Conservation (phyloP, 2,113 vertebrate species). For the Cheirogaleus medius region DNA sequence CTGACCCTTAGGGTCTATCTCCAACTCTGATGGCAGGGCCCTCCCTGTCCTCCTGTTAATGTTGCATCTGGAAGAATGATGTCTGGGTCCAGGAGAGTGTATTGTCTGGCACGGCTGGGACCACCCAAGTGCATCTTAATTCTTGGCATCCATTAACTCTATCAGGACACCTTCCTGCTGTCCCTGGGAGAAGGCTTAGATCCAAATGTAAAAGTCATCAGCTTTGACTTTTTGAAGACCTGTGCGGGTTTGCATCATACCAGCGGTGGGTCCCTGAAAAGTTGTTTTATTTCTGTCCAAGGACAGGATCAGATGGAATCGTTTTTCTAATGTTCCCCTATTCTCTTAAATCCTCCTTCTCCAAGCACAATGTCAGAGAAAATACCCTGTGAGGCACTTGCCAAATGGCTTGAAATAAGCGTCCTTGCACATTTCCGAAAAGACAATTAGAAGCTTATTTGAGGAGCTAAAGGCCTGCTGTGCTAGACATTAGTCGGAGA, state of each 20-base stretch:
- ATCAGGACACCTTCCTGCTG: background rate
- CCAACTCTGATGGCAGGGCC: background rate
- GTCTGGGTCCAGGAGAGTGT: background rate
- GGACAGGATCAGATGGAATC: background rate
- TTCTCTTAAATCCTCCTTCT: slow-evolving; percentile 50
- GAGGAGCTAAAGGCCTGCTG: slow-evolving; percentile 71
- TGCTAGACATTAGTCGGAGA: slow-evolving; percentile 43
- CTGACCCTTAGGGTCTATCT: background rate
- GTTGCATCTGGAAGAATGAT: background rate
- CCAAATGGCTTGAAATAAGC: slow-evolving; percentile 68
- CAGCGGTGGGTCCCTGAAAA: background rate
- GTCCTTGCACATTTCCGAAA: slow-evolving; percentile 58
- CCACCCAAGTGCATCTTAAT: background rate
- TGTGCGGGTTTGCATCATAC: background rate
- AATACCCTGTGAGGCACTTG: slow-evolving; percentile 56
- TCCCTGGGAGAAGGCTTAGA: background rate
- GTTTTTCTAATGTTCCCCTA: slow-evolving; percentile 49
- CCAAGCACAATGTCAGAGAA: slow-evolving; percentile 56
- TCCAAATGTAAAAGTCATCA: background rate
- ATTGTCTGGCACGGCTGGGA: background rate
- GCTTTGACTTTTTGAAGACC: background rate
- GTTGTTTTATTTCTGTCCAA: slow-evolving; percentile 42
- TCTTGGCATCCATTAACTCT: background rate
- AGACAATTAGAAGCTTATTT: slow-evolving; percentile 76
- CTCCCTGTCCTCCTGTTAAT: background rate